Evolutionary conservation across 2,113 vertebrate species (phyloP).

Genomic region (Tonatia bakeri): DNA sequence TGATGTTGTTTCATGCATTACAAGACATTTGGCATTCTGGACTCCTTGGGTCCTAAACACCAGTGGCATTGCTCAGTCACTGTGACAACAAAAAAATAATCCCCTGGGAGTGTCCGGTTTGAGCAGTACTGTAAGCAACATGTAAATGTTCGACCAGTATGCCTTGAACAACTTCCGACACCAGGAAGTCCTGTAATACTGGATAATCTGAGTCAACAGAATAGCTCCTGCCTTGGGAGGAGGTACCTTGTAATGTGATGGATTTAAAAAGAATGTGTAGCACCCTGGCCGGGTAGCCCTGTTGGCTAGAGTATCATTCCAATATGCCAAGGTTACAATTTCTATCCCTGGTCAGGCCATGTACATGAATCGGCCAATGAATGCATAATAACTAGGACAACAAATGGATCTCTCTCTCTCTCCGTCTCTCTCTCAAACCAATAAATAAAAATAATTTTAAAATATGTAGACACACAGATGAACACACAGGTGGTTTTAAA

Average conservation of each 20-base stretch:
- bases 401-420: too few species aligned
- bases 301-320: too few species aligned
- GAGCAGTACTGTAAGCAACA: neutral
- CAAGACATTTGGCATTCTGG: neutral
- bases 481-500: neutral
- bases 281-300: too few species aligned
- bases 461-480: neutral
- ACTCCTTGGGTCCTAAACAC: neutral
- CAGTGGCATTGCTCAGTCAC: neutral
- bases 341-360: too few species aligned
- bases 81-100: neutral
- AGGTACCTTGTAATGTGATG: neutral
- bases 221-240: neutral
- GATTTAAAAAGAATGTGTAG: too few species aligned
- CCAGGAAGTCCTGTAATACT: neutral
- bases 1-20: too few species aligned
- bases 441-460: neutral
- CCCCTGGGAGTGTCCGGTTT: neutral
- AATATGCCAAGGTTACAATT: too few species aligned
- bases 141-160: neutral
- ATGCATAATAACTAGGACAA: too few species aligned
- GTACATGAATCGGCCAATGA: too few species aligned
- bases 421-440: too few species aligned
- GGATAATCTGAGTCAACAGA: neutral
- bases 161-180: neutral